Percentiles rank a stretch among this genome's conserved stretches.
Conservation (phyloP, 2,113 vertebrate species). For the Lophotis ruficrista region DNA sequence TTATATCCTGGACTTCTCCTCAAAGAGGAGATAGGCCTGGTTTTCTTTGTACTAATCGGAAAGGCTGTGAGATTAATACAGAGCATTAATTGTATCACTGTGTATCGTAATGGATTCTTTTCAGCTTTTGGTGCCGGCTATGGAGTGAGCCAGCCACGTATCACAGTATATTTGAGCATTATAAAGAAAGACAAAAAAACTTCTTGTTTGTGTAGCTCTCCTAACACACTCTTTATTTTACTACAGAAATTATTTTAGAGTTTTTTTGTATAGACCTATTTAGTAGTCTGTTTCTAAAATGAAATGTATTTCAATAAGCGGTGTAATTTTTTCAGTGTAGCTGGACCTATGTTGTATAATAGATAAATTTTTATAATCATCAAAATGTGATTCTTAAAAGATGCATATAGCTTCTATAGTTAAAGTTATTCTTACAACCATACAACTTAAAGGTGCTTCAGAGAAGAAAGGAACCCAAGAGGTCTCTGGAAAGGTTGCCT, state of each 20-base stretch:
- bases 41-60: constrained; percentile 81
- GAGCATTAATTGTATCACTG: constrained; percentile 85
- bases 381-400: constrained; percentile 80
- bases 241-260: constrained; percentile 88
- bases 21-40: constrained; percentile 77
- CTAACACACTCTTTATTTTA: constrained; percentile 86
- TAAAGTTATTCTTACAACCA: constrained; percentile 73
- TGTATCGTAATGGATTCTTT: constrained; percentile 76
- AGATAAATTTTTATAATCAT: constrained; percentile 82
- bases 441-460: constrained; percentile 76
- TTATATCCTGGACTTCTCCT: constrained; percentile 78
- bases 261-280: constrained; percentile 86
- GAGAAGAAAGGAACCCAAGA: constrained; percentile 36
- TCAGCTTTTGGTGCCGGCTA: constrained; percentile 67
- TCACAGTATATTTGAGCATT: constrained; percentile 75
- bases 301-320: constrained; percentile 82
- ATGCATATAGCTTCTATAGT: constrained; percentile 76
- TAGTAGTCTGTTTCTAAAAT: constrained; percentile 85
- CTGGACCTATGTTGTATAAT: constrained; percentile 83
- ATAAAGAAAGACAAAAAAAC: constrained; percentile 67
- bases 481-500: constrained; percentile 31
- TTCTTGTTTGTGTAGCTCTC: constrained; percentile 78
- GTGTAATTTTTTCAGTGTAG: constrained; percentile 88
- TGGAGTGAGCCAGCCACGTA: constrained; percentile 47
- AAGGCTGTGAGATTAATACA: constrained; percentile 80